phyloP scores from a whole-genome alignment of 2,888 invertebrate genomes.

The Parnassius mnemosyne region DNA sequence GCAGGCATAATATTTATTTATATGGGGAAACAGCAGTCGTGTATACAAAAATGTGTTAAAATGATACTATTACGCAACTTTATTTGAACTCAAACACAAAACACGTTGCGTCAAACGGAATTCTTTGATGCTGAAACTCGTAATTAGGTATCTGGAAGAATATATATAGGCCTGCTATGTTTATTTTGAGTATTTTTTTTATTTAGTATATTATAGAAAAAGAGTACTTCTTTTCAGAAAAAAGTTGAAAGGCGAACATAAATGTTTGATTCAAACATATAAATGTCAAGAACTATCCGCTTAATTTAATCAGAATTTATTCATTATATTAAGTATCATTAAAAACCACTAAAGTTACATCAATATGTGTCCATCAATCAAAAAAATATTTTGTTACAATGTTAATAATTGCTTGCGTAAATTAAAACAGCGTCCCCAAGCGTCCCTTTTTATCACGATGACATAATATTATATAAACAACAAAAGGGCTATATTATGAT shows the following conservation, averaged over 20 bases:
- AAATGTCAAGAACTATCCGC: too few species aligned
- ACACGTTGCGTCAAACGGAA: slow-evolving; percentile 5
- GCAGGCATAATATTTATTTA: slow-evolving; percentile 32
- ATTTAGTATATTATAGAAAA: slow-evolving; percentile 18
- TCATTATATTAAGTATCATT: too few species aligned
- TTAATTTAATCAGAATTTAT: too few species aligned
- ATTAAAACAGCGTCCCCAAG: slow-evolving; percentile 19
- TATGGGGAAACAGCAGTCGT: slow-evolving; percentile 14
- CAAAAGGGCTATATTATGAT: slow-evolving; percentile 33
- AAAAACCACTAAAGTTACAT: neutral
- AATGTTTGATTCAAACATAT: too few species aligned
- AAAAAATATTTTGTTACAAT: neutral
- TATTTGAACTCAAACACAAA: slow-evolving; percentile 29
- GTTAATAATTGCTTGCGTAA: neutral
- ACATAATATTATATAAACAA: slow-evolving; percentile 53
- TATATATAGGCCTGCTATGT: slow-evolving; percentile 4
- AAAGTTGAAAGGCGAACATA: neutral
- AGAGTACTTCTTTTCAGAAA: neutral
- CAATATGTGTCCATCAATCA: neutral
- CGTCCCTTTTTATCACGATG: slow-evolving; percentile 41
- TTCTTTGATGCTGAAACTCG: slow-evolving; percentile 20
- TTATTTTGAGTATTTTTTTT: slow-evolving; percentile 6
- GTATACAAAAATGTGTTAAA: slow-evolving; percentile 15
- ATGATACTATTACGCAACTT: slow-evolving; percentile 30
- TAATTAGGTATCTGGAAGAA: slow-evolving; percentile 8